Evolutionary conservation across 2,888 invertebrate genomes (phyloP), one percentile per base, ranked within the genome.

Genomic region (Allophyes oxyacanthae): DNA sequence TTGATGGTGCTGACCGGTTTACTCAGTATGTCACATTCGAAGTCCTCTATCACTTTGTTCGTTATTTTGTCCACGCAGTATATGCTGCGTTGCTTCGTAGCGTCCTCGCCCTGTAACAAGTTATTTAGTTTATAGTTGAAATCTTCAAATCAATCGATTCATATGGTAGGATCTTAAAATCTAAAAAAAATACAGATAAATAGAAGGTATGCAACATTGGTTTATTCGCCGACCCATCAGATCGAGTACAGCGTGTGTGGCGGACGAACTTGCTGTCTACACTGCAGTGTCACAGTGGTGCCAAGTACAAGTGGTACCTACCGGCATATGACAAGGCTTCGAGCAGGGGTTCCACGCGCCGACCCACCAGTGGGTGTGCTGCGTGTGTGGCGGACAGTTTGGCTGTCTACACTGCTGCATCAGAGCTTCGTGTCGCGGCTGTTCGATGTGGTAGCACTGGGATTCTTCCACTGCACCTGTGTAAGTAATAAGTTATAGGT

Each of bases 291-390:
- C 36, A 33, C 6, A 8, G 14, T 34, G 7, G 15, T 2, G 43
- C 20, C 9, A 36, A 25, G 9, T 13, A 2, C 11, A 13, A 13
- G 10, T 36, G 28, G 6, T 13, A 77, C 79, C 25, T 71, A 93
- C 93, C 81, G 92, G 92, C 90, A 89, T 89, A 50, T 87, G 86
- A 62, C 93, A 94, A 6, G 84, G 75, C 53, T 84, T 83, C 32
- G 83, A 78, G 86, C 98, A 98, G 57, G 96, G 95, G 79, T 97
- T 97, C 98, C 98, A 98, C 0, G 97, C 96, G 0, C 98, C 98
- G 20, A 96, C 94, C 97, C 97, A 98, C 98, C 98, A 98, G 82
- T 95, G 95, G n/a, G 96, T 82, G 67, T 96, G 96, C 79, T 96
- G 96, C 9, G 95, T 93, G 65, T 95, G 58, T 25, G 64, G 32